Evolutionary conservation across 2,888 invertebrate species (phyloP), one percentile per base, ranked within the genome.

Genomic region (Lepeophtheirus nordmannii): DNA sequence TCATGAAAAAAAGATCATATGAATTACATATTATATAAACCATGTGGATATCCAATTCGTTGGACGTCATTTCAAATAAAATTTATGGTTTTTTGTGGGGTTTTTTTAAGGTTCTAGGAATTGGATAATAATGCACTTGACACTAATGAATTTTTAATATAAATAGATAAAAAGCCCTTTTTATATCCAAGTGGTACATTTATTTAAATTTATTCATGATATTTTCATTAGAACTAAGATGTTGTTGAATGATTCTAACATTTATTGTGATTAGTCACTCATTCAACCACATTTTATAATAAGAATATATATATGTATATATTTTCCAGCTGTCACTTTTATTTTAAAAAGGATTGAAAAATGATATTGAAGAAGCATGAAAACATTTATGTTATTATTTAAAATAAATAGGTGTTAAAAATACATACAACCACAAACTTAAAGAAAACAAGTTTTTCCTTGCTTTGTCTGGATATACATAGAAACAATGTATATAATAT

Each of bases 181-280:
- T n/a, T n/a, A n/a, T n/a, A n/a, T n/a, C n/a, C n/a, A 46, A 46
- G 53, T 14, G 53, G 53, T 30, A 30, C 7, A 5, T 30, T 30
- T 5, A 2, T 30, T 30, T 30, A 5, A 30, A 5, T 30, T 5
- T 5, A 30, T 30, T 5, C 2, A 30, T 30, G 2, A 7, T 30
- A 46, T 17, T 14, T n/a, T 46, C 53, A 2, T 8, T 17, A 5
- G 1, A 46, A 46, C 14, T n/a, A 46, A 46, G 53, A 46, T 14
- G 53, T 14, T 14, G 53, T 14, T 14, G 53, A 17, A 17, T 5
- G 53, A n/a, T 5, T n/a, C 8, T 8, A 46, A 14, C 53, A 46
- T 46, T 46, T 46, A 46, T 46, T 46, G 53, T 46, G 53, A 46
- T 46, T 46, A 46, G 53, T 46, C 53, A 46, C 8, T 46, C 53